A percentile compares a stretch with the other conserved stretches of the same genome.
These are phyloP conservation scores for Thelaira solivaga DNA, from an alignment of 2,888 invertebrate species.

Conservation along the genomic window DNA sequence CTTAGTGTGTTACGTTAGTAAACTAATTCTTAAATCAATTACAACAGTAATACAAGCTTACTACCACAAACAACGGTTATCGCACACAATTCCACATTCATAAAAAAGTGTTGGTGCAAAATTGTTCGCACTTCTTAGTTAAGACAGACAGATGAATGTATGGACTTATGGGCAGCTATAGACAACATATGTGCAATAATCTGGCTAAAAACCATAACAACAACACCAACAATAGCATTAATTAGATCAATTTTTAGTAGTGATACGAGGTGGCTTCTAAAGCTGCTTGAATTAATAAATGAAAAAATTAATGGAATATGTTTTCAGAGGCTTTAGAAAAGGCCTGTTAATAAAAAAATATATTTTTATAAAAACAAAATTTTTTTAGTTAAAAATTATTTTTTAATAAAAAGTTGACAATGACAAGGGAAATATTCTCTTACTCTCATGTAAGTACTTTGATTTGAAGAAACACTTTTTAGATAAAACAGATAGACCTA, in stretches of 20 bases:
- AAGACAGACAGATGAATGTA: background rate
- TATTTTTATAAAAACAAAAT: too few relatives aligned
- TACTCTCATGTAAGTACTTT: too few relatives aligned
- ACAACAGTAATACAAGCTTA: slow-evolving; percentile 19
- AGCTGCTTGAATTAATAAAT: background rate
- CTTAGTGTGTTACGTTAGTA: slow-evolving; percentile 42
- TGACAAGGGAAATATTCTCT: too few relatives aligned
- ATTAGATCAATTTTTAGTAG: background rate
- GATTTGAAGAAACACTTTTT: too few relatives aligned
- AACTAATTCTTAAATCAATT: slow-evolving; percentile 56
- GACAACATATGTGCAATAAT: slow-evolving; percentile 28
- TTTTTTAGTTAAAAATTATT: too few relatives aligned
- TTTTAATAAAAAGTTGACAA: too few relatives aligned
- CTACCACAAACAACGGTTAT: background rate
- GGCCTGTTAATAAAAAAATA: too few relatives aligned
- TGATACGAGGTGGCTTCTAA: background rate
- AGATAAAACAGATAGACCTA: too few relatives aligned
- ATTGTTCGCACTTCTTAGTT: slow-evolving; percentile 47
- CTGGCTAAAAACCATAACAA: too few relatives aligned
- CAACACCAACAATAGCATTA: background rate
- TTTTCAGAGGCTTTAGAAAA: too few relatives aligned
- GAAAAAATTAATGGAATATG: too few relatives aligned
- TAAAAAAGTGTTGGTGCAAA: slow-evolving; percentile 48
- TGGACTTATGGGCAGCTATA: background rate
- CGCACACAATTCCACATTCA: background rate